Conservation (phyloP, 2,888 invertebrate species). For the Dione vanillae region DNA sequence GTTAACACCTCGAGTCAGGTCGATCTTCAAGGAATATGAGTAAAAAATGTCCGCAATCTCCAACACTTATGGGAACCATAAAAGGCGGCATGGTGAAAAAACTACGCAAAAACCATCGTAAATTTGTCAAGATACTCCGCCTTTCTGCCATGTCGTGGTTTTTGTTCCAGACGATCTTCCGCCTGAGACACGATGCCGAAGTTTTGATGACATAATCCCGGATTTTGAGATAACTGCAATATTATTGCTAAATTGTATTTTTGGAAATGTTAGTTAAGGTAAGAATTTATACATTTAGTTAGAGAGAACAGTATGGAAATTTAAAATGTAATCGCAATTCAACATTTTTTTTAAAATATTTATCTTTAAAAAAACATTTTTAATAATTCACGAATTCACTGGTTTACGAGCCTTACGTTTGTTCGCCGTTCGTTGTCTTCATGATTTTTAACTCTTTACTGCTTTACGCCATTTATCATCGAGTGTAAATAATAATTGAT, state of each 20-base stretch:
- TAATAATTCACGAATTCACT: too few species aligned
- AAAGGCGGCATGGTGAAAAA: slow-evolving; percentile 48
- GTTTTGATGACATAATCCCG: slow-evolving; percentile 16
- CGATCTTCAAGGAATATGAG: slow-evolving; percentile 54
- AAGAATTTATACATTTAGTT: background rate
- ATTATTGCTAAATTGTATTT: background rate
- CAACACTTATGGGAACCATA: slow-evolving; percentile 59
- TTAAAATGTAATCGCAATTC: too few species aligned
- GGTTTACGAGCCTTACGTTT: too few species aligned
- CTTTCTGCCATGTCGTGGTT: slow-evolving; percentile 36
- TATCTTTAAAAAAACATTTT: too few species aligned
- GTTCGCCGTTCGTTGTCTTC: too few species aligned
- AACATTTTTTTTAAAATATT: too few species aligned
- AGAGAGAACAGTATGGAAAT: too few species aligned
- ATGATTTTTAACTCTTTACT: too few species aligned
- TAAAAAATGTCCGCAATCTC: slow-evolving; percentile 52
- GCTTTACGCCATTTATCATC: too few species aligned
- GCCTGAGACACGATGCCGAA: slow-evolving; percentile 18
- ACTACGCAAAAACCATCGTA: slow-evolving; percentile 51
- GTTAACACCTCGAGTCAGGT: slow-evolving; percentile 63
- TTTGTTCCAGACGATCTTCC: slow-evolving; percentile 31
- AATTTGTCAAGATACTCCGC: slow-evolving; percentile 53
- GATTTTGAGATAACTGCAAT: slow-evolving; percentile 6
- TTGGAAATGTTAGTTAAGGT: background rate
- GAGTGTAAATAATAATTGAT: too few species aligned